These are phyloP conservation scores for Meloidogyne exigua DNA, from an alignment of 1,140 invertebrate species.

Conservation along the genomic window DNA sequence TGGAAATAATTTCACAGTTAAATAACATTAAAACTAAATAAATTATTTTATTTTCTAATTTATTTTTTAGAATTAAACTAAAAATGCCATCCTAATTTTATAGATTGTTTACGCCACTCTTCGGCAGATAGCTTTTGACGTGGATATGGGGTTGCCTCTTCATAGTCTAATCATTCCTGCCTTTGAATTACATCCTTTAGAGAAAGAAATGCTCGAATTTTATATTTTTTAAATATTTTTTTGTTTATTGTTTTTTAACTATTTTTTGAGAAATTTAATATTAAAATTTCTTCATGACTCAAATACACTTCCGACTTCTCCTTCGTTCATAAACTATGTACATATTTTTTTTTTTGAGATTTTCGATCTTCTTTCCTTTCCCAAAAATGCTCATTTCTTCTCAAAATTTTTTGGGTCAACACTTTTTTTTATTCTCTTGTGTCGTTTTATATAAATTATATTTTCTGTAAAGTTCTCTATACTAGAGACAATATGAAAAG, in stretches of 20 bases:
- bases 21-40: too few species aligned
- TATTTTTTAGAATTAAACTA: too few species aligned
- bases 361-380: not conserved
- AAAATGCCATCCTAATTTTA: not conserved
- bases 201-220: conserved; percentile 58
- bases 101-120: not conserved
- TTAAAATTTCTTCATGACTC: too few species aligned
- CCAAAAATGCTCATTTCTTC: not conserved
- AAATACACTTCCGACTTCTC: not conserved
- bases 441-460: not conserved
- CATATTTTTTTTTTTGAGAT: not conserved
- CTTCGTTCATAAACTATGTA: too few species aligned
- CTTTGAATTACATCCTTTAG: conserved; percentile 54
- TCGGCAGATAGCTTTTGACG: not conserved
- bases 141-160: conserved; percentile 74
- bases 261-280: too few species aligned
- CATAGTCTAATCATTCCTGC: conserved; percentile 82
- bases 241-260: not conserved
- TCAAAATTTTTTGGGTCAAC: not conserved
- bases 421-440: not conserved
- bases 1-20: too few species aligned
- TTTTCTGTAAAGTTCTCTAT: not conserved
- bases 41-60: too few species aligned
- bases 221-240: conserved; percentile 38
- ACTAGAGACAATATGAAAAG: not conserved